Conservation (phyloP, 1,140 invertebrate species). For the Acyrthosiphon pisum region DNA sequence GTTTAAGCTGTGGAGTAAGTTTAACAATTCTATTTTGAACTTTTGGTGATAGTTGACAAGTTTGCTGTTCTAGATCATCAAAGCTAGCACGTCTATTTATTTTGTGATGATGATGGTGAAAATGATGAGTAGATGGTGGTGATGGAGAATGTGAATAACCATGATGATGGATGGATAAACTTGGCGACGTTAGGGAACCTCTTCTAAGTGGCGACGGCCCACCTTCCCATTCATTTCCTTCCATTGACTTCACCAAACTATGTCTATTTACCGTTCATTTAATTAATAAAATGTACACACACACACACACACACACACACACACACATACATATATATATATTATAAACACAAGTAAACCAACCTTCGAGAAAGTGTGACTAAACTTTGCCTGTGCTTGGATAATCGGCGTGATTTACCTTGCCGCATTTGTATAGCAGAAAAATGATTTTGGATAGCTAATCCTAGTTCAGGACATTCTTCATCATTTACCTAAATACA, state of each 20-base stretch:
- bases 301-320: neutral
- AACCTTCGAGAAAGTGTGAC: conserved; percentile 79
- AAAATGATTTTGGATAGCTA: conserved; percentile 88
- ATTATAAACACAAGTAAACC: conserved; percentile 23
- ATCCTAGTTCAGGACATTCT: conserved; percentile 80
- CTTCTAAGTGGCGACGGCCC: conserved; percentile 70
- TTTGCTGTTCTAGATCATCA: conserved; percentile 78
- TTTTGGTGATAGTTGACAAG: conserved; percentile 77
- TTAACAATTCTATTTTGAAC: conserved; percentile 79
- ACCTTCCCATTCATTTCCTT: conserved; percentile 72
- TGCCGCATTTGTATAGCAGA: conserved; percentile 80
- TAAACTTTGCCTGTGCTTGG: conserved; percentile 82
- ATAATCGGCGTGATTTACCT: conserved; percentile 73
- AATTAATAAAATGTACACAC: neutral
- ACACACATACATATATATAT: neutral
- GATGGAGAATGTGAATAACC: conserved; percentile 62
- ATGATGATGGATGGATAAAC: conserved; percentile 54
- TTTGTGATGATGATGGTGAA: conserved; percentile 61
- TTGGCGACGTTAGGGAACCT: conserved; percentile 61
- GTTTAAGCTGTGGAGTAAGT: conserved; percentile 71
- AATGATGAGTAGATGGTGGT: conserved; percentile 49
- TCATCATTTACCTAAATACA: conserved; percentile 76
- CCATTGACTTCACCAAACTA: conserved; percentile 78
- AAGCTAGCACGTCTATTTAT: conserved; percentile 75
- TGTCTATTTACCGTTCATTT: conserved; percentile 65